These are phyloP conservation scores for Bucorvus abyssinicus DNA, from an alignment of 2,797 vertebrate genomes.

Conservation along the genomic window DNA sequence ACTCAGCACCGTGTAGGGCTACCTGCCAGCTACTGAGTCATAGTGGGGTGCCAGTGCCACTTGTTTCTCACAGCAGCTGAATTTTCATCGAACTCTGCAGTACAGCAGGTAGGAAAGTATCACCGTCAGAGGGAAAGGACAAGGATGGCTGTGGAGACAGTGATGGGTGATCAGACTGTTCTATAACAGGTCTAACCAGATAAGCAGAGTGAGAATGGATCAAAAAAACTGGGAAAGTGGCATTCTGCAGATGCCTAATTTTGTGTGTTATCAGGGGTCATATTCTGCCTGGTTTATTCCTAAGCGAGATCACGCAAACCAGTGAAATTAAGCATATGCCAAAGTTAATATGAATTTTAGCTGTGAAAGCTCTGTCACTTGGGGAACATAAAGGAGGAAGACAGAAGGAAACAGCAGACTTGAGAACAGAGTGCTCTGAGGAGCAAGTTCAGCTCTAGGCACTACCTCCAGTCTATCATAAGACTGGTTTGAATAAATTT, in stretches of 20 bases:
- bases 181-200: background rate
- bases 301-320: background rate
- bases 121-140: background rate
- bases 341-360: background rate
- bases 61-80: background rate
- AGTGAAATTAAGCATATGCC: background rate
- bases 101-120: background rate
- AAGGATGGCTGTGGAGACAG: background rate
- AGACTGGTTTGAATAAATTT: background rate
- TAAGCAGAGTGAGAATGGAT: background rate
- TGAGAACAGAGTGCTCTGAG: background rate
- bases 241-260: background rate
- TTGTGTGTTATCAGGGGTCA: background rate
- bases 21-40: slow-evolving; percentile 18
- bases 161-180: background rate
- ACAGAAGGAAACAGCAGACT: background rate
- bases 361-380: background rate
- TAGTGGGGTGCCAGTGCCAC: background rate
- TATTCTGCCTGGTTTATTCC: background rate
- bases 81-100: background rate
- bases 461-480: background rate
- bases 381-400: background rate
- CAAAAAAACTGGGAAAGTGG: background rate
- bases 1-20: background rate
- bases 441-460: background rate